Base-by-base conservation (phyloP, 2,797 vertebrate species). In the Aeoliscus strigatus region DNA sequence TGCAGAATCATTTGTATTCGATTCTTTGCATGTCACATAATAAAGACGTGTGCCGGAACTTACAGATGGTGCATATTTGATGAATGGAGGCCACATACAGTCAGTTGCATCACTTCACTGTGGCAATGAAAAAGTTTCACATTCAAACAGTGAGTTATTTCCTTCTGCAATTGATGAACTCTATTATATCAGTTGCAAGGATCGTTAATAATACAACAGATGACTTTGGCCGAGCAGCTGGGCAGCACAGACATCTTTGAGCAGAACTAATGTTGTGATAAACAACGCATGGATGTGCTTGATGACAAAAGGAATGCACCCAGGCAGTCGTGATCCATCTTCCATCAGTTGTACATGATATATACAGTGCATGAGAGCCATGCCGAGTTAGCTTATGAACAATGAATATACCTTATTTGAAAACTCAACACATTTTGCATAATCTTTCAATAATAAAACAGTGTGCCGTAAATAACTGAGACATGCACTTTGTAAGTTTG, bases 11-110 rank as follows among this genome's bases (percentile, higher is more conserved):
- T 70, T 54, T 33, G 28, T 73, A 64, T 60, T 33, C 39, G 51
- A 69, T 69, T 68, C 54, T 61, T 73, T 84, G 82, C 84, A 86
- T 86, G 84, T 61, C 77, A 66, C 61, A 52, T 65, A 54, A 61
- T 71, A 35, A 43, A 72, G 55, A 67, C 13, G 13, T 38, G 51
- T 30, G 58, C 58, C 72, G 77, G 56, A 51, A 36, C 58, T 9
- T 55, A 64, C 65, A 65, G 45, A 68, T 32, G 59, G 46, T 36
- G 41, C 56, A 34, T 57, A 47, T 70, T 63, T 75, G 50, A 75
- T 73, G 34, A 38, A 67, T 26, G 8, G 54, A 56, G 55, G 66
- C 39, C 6, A 29, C 42, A 31, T 34, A 13, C 0, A 60, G 15
- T 46, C 33, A 27, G 68, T 66, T 62, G 45, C 66, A 60, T 73